A percentile compares a stretch with the other conserved stretches of the same genome.
These are phyloP conservation scores for Teleogryllus occipitalis DNA, from an alignment of 1,140 invertebrate genomes.

Conservation along the genomic window DNA sequence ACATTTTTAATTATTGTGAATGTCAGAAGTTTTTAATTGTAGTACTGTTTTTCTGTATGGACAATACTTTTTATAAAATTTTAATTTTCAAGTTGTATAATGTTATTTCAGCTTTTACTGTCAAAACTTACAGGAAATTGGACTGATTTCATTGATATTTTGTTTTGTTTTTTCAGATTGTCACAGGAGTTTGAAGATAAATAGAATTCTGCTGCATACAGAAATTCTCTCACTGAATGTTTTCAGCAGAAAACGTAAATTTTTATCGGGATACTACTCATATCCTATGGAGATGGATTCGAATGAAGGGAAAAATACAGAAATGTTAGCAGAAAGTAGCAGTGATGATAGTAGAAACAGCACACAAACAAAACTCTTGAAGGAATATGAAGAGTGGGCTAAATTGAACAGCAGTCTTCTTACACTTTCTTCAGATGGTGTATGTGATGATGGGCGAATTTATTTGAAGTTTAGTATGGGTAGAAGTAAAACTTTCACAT, in stretches of 20 bases:
- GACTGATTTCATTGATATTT: not conserved
- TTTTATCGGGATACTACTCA: not conserved
- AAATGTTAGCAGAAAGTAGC: not conserved
- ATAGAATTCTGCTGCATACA: not conserved
- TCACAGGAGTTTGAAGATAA: not conserved
- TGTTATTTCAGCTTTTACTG: no score
- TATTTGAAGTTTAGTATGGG: conserved; percentile 15
- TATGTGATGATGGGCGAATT: conserved; percentile 19
- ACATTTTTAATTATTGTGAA: no score
- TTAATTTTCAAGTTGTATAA: no score
- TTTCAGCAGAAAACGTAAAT: not conserved
- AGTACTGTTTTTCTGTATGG: no score
- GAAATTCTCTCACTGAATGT: not conserved
- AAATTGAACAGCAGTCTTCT: conserved; percentile 13
- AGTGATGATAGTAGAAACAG: not conserved
- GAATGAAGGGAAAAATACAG: not conserved
- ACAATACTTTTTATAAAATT: no score
- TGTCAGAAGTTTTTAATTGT: no score
- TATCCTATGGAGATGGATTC: not conserved
- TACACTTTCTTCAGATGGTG: conserved; percentile 3
- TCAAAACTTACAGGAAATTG: no score
- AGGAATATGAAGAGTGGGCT: conserved; percentile 15
- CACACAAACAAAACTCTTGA: not conserved
- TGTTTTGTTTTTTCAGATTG: not conserved
- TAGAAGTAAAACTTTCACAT: conserved; percentile 11